phyloP scores from a whole-genome alignment of 2,797 vertebrate species.

The Etheostoma nigrum region DNA sequence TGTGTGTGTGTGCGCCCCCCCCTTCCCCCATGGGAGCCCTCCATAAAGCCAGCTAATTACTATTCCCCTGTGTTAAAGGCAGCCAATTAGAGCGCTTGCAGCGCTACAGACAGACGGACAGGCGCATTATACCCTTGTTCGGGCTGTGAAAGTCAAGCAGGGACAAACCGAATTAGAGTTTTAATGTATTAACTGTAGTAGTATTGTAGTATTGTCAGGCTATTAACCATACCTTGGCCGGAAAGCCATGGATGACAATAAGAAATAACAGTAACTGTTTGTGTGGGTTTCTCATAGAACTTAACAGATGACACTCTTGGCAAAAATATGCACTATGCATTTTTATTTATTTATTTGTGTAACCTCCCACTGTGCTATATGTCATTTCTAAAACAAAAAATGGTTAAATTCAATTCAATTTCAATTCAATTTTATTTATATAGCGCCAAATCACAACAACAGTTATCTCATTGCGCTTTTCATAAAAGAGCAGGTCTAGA shows the following conservation, averaged over 20 bases:
- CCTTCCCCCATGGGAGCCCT: slow-evolving; percentile 19
- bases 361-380: too few relatives aligned
- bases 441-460: too few relatives aligned
- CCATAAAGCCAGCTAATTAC: slow-evolving; percentile 63
- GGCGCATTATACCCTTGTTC: slow-evolving; percentile 16
- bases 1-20: background rate
- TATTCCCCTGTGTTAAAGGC: slow-evolving; percentile 55
- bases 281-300: background rate
- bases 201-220: background rate
- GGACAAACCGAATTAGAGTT: slow-evolving; percentile 18
- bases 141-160: slow-evolving; percentile 15
- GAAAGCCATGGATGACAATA: background rate
- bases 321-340: too few relatives aligned
- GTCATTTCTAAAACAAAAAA: too few relatives aligned
- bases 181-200: slow-evolving; percentile 2
- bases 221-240: background rate
- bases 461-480: too few relatives aligned
- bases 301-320: too few relatives aligned
- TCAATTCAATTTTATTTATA: too few relatives aligned
- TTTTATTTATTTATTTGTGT: too few relatives aligned
- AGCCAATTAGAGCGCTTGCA: slow-evolving; percentile 47
- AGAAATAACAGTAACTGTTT: background rate
- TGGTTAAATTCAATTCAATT: too few relatives aligned
- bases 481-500: too few relatives aligned
- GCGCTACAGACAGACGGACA: background rate